A percentile compares a stretch with the other conserved stretches of the same genome.
These are phyloP conservation scores for Acanthiza pusilla DNA, from an alignment of 2,797 vertebrate genomes.

Conservation along the genomic window DNA sequence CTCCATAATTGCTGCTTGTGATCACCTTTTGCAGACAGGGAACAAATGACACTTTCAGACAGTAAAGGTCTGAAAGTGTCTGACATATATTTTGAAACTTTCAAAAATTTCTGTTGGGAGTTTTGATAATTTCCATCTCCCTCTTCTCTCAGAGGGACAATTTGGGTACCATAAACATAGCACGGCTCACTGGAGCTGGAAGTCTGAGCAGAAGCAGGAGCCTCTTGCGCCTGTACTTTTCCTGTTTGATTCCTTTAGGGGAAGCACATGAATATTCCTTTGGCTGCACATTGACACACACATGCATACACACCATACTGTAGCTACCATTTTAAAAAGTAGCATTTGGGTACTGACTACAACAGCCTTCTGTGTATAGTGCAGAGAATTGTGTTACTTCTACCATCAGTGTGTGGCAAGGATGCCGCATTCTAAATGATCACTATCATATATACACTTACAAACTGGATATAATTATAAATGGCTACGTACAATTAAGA, in stretches of 20 bases:
- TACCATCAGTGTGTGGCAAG: background rate
- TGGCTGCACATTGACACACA: accelerated
- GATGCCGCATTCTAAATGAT: background rate
- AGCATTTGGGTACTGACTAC: background rate
- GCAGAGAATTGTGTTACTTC: background rate
- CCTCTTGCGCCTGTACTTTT: background rate
- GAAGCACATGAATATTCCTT: background rate
- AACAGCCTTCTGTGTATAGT: background rate
- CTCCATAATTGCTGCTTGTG: background rate
- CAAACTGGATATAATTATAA: background rate
- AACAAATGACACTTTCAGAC: background rate
- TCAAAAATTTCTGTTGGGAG: background rate
- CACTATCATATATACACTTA: no score
- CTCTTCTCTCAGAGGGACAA: background rate
- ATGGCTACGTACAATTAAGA: background rate
- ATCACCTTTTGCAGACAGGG: background rate
- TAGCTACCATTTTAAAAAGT: background rate
- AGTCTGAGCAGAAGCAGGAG: background rate
- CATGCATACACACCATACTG: background rate
- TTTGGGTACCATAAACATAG: background rate
- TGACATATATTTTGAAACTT: background rate
- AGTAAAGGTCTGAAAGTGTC: background rate
- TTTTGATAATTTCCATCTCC: background rate
- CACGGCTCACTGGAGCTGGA: background rate
- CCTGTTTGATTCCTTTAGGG: background rate